These are phyloP conservation scores for Allobates femoralis DNA, from an alignment of 2,797 vertebrate species.

Conservation along the genomic window DNA sequence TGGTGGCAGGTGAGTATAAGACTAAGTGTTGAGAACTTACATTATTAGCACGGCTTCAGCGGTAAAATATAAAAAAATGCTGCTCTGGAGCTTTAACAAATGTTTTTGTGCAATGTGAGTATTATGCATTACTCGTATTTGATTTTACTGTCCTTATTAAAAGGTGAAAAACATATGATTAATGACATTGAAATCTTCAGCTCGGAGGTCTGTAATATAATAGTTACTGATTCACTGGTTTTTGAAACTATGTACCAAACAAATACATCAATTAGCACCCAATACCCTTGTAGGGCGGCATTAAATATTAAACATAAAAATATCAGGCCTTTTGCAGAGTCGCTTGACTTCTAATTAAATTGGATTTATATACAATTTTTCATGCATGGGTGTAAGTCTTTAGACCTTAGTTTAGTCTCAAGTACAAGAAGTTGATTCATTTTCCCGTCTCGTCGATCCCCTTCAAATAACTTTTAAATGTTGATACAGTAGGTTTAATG, in stretches of 20 bases:
- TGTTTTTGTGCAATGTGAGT: too few relatives aligned
- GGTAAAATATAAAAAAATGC: too few relatives aligned
- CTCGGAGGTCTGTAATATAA: constrained; percentile 49
- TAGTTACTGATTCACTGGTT: constrained; percentile 44
- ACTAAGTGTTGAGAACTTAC: too few relatives aligned
- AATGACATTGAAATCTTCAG: constrained; percentile 33
- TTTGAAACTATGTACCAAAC: constrained; percentile 23
- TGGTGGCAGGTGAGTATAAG: too few relatives aligned
- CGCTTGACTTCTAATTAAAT: constrained; percentile 23
- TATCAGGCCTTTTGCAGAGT: neutral
- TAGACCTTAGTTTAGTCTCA: constrained; percentile 33
- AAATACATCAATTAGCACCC: constrained; percentile 48
- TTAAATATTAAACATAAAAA: constrained; percentile 53
- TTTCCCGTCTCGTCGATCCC: neutral
- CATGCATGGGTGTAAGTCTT: constrained; percentile 1
- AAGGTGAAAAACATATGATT: constrained; percentile 48
- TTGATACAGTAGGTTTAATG: constrained; percentile 15
- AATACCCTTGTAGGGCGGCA: constrained; percentile 25
- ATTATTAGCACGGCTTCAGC: too few relatives aligned
- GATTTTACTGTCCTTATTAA: constrained; percentile 34
- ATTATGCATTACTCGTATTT: constrained; percentile 14
- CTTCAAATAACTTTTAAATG: constrained; percentile 15
- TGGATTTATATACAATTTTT: constrained; percentile 32
- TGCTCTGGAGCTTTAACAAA: too few relatives aligned
- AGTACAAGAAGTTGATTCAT: constrained; percentile 4